phyloP scores from a whole-genome alignment of 1,140 invertebrate genomes.

The Berghia stephanieae region DNA sequence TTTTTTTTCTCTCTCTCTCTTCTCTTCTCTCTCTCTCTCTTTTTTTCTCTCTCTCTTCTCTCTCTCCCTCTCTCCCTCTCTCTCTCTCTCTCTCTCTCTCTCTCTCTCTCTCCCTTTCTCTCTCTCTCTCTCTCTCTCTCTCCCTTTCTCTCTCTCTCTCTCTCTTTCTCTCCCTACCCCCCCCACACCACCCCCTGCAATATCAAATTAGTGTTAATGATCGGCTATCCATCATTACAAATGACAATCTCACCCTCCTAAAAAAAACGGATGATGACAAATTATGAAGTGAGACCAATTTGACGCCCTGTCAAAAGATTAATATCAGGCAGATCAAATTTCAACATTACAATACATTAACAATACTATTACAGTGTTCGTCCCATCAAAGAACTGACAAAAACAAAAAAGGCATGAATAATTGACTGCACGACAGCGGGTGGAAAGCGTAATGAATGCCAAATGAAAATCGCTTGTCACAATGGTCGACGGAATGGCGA shows the following conservation, averaged over 20 bases:
- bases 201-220: background rate
- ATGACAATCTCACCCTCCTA: background rate
- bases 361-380: no score
- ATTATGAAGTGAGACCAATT: no score
- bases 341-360: no score
- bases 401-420: no score
- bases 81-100: background rate
- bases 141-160: background rate
- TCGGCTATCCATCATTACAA: background rate
- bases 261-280: no score
- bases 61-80: background rate
- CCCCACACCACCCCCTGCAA: background rate
- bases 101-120: background rate
- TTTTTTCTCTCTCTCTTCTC: background rate
- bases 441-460: no score
- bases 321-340: no score
- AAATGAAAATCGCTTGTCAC: no score
- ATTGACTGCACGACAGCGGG: no score
- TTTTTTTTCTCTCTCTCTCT: background rate
- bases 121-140: background rate
- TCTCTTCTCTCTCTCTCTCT: background rate
- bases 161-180: background rate
- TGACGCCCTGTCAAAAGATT: no score
- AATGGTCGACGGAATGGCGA: no score
- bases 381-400: no score